Base-by-base conservation (phyloP, 1,140 invertebrate species). In the Zophobas morio region DNA sequence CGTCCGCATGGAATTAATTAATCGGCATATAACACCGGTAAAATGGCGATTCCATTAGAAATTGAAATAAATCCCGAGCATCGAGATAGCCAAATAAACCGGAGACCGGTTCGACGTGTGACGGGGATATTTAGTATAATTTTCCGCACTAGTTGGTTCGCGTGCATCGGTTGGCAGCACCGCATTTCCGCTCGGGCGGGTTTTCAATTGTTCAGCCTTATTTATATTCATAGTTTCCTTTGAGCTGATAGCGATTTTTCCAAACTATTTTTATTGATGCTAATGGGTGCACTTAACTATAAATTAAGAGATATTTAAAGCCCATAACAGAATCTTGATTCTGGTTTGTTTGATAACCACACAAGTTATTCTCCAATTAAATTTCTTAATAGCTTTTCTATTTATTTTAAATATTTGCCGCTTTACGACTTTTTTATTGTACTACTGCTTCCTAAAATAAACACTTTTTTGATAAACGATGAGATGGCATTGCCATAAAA, bases 141-240 rank as follows among this genome's bases (percentile, higher is more conserved):
- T 78, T 78, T 78, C 51, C 77, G 77, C 77, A 78, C 73, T 78
- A 74, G 71, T 78, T 75, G 71, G 39, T 75, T 74, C 49, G 74
- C 71, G 71, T 70, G 71, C 53, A 53, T 74, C 42, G 70, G 49
- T 53, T 78, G 42, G 71, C 70, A 74, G 53, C 70, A 56, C 56
- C 71, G 71, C 33, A 75, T 78, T 78, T 78, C 77, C 77, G 77
- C 77, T 78, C 77, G 77, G 73, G 77, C 77, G 77, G 42, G 75
- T 78, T 78, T 78, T 74, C 77, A 78, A 78, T 78, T 78, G 77
- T 78, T 73, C 71, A 46, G 20, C 56, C 71, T 78, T 72, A 78
- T 78, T 78, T 74, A 49, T 78, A 78, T 78, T 78, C 77, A 74
- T 75, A 56, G 71, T 54, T 53, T 72, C 39, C 51, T 42, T 3